Evolutionary conservation across 2,888 invertebrate species (phyloP).

Genomic region (Campoletis raptor): DNA sequence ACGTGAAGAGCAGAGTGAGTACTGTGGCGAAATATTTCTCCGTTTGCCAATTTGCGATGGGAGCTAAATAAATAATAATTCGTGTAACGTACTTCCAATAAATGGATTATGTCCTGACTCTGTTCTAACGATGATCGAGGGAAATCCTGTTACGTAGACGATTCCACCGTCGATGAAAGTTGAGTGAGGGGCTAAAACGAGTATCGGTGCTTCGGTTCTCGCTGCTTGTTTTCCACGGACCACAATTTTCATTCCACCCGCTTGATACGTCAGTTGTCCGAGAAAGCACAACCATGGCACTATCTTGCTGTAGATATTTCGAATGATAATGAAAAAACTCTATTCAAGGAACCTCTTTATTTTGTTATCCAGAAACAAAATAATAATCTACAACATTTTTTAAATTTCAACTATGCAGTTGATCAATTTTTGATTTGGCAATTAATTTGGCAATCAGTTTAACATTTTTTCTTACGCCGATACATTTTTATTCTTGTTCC

Average conservation of each 20-base stretch:
- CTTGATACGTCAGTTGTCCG: constrained; percentile 91
- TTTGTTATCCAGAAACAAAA: not conserved
- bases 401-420: not conserved
- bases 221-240: constrained; percentile 92
- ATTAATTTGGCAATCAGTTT: no score
- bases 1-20: not conserved
- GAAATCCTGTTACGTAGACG: constrained; percentile 92
- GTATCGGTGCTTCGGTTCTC: constrained; percentile 92
- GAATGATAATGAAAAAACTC: constrained; percentile 42
- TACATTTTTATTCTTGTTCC: not conserved
- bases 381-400: not conserved
- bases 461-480: not conserved
- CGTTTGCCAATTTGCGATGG: not conserved
- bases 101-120: constrained; percentile 93
- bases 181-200: constrained; percentile 95
- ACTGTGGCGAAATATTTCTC: not conserved
- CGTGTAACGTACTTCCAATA: constrained; percentile 92
- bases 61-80: constrained; percentile 12
- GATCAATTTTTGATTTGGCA: not conserved
- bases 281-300: constrained; percentile 90
- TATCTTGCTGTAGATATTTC: constrained; percentile 82
- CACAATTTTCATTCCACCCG: constrained; percentile 92
- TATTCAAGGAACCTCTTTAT: not conserved
- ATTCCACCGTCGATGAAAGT: constrained; percentile 95
- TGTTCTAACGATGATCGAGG: constrained; percentile 93